Conservation (phyloP, 2,888 invertebrate species). For the Chrysopilus asiliformis region DNA sequence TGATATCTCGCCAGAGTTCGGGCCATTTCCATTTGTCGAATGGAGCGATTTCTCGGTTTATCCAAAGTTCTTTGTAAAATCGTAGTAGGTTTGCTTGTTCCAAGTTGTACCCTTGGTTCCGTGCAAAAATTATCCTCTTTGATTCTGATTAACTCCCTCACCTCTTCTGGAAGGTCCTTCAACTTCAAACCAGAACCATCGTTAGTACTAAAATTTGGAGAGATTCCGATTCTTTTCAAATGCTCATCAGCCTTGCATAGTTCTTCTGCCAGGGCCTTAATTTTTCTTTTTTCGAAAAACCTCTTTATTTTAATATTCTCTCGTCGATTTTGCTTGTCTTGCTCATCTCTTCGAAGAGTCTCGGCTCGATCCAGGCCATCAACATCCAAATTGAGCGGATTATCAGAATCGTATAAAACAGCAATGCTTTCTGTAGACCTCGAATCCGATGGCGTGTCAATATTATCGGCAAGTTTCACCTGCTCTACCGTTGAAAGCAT, state of each 20-base stretch:
- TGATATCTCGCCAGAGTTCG: slow-evolving; percentile 1
- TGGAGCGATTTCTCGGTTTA: slow-evolving; percentile 15
- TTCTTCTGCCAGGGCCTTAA: slow-evolving; percentile 20
- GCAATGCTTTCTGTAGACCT: slow-evolving; percentile 23
- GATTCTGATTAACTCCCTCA: too few relatives aligned
- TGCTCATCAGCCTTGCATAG: too few relatives aligned
- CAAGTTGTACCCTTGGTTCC: slow-evolving; percentile 1
- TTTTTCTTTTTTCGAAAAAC: slow-evolving; percentile 24
- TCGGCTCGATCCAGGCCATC: slow-evolving; percentile 32
- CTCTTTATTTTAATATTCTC: slow-evolving; percentile 26
- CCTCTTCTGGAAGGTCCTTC: neutral
- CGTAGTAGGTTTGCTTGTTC: slow-evolving; percentile 12
- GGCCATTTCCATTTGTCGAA: slow-evolving; percentile 1
- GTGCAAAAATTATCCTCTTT: neutral
- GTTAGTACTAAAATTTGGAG: neutral
- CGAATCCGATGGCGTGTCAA: slow-evolving; percentile 22
- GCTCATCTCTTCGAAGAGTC: slow-evolving; percentile 29
- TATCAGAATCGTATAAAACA: slow-evolving; percentile 28
- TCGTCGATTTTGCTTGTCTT: slow-evolving; percentile 25
- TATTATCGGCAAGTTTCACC: slow-evolving; percentile 28
- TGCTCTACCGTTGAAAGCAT: too few relatives aligned
- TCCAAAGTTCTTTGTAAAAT: slow-evolving; percentile 23
- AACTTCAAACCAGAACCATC: neutral
- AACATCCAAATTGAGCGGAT: slow-evolving; percentile 29
- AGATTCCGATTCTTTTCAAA: slow-evolving; percentile 15